phyloP scores from a whole-genome alignment of 2,888 invertebrate species.

The Electrophaes corylata region DNA sequence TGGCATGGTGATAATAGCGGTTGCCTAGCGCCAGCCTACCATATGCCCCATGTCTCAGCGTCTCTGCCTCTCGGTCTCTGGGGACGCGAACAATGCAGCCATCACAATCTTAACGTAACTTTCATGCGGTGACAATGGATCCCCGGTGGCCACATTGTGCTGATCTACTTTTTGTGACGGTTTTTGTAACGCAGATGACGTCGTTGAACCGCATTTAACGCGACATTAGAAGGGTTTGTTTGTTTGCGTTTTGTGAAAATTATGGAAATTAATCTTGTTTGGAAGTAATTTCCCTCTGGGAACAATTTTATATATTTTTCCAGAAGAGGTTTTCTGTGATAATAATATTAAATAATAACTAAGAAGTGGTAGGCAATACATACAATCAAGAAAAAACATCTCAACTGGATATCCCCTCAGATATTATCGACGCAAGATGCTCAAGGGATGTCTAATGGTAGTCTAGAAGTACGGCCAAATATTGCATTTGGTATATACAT shows the following conservation, averaged over 20 bases:
- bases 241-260: slow-evolving; percentile 64
- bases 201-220: slow-evolving; percentile 75
- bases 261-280: slow-evolving; percentile 65
- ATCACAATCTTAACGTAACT: slow-evolving; percentile 71
- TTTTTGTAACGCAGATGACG: slow-evolving; percentile 63
- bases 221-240: slow-evolving; percentile 74
- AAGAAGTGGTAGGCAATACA: too few relatives aligned
- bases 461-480: too few relatives aligned
- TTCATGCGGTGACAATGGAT: slow-evolving; percentile 74
- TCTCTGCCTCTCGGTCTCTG: slow-evolving; percentile 38
- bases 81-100: slow-evolving; percentile 41
- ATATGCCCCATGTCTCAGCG: slow-evolving; percentile 39
- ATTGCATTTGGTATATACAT: too few relatives aligned
- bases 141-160: slow-evolving; percentile 71
- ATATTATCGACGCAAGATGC: too few relatives aligned
- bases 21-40: slow-evolving; percentile 43
- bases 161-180: slow-evolving; percentile 61
- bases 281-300: slow-evolving; percentile 13
- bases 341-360: too few relatives aligned
- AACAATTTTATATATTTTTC: not conserved
- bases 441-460: too few relatives aligned
- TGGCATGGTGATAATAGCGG: slow-evolving; percentile 42
- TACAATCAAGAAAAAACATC: too few relatives aligned
- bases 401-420: too few relatives aligned
- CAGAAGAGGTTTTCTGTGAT: not conserved